A percentile compares a stretch with the other conserved stretches of the same genome.
Evolutionary conservation across 2,113 vertebrate genomes (phyloP).

Genomic region (Ageneiosus marmoratus): DNA sequence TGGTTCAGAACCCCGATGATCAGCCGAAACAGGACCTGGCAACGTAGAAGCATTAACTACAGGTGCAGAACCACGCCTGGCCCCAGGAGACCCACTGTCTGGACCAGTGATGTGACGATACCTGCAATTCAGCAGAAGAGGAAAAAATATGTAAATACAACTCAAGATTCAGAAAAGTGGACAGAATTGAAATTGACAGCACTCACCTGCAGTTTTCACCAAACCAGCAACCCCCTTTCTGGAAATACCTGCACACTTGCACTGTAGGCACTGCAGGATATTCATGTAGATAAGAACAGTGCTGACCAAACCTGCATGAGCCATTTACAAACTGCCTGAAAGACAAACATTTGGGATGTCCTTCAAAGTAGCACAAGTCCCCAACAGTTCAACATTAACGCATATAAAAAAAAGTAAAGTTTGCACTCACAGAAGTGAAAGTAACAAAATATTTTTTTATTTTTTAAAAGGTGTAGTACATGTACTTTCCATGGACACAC

Average conservation of each 20-base stretch:
- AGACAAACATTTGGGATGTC: constrained; percentile 27
- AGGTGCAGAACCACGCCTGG: constrained; percentile 52
- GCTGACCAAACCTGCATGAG: constrained; percentile 68
- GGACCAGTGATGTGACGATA: constrained; percentile 70
- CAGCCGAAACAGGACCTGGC: constrained; percentile 2
- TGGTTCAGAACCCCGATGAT: constrained; percentile 65
- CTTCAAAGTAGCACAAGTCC: not conserved
- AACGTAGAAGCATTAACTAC: constrained; percentile 29
- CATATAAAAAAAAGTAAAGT: not conserved
- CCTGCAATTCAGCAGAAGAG: constrained; percentile 56
- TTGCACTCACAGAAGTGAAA: not conserved
- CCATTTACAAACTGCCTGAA: constrained; percentile 77
- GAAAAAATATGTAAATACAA: not conserved
- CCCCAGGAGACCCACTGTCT: not conserved
- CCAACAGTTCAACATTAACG: not conserved
- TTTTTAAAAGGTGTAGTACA: too few relatives aligned
- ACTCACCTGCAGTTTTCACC: constrained; percentile 81
- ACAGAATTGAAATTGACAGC: not conserved
- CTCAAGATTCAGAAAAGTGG: not conserved
- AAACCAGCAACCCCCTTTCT: constrained; percentile 79
- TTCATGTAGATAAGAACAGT: constrained; percentile 74
- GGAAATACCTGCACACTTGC: constrained; percentile 81
- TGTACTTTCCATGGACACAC: too few relatives aligned
- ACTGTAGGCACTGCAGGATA: constrained; percentile 54
- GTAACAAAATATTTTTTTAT: too few relatives aligned